Evolutionary conservation across 2,888 invertebrate species (phyloP).

Genomic region (Perithous albicinctus): DNA sequence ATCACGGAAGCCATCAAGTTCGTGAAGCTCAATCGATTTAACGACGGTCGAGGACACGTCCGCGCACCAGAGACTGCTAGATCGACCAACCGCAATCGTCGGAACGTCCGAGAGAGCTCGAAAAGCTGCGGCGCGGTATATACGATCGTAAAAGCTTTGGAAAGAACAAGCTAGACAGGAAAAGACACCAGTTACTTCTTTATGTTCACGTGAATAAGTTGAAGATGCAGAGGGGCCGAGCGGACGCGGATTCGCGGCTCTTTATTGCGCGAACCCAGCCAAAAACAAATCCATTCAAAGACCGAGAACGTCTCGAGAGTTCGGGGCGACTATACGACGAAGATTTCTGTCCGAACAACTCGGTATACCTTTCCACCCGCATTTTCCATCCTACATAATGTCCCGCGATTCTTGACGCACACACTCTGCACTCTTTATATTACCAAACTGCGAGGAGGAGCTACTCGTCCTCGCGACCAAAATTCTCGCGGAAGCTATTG

Average conservation of each 20-base stretch:
- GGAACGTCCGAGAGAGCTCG: slow-evolving; percentile 61
- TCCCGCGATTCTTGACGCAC: slow-evolving; percentile 49
- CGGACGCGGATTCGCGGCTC: slow-evolving; percentile 52
- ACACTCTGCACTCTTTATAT: too few species aligned
- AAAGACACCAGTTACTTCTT: slow-evolving; percentile 73
- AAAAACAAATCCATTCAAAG: slow-evolving; percentile 74
- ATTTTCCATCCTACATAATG: slow-evolving; percentile 38
- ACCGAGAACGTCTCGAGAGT: slow-evolving; percentile 66
- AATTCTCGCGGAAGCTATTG: slow-evolving; percentile 30
- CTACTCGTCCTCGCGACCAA: neutral
- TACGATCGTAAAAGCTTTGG: slow-evolving; percentile 67
- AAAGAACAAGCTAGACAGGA: slow-evolving; percentile 68
- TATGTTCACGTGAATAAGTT: slow-evolving; percentile 72
- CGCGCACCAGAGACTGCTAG: slow-evolving; percentile 37
- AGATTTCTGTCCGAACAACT: slow-evolving; percentile 48
- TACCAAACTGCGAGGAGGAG: neutral
- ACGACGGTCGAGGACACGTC: slow-evolving; percentile 25
- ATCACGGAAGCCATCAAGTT: slow-evolving; percentile 45
- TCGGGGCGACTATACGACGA: slow-evolving; percentile 47
- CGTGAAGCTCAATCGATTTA: slow-evolving; percentile 48
- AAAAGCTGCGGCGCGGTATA: neutral
- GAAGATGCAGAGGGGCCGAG: slow-evolving; percentile 59
- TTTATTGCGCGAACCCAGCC: slow-evolving; percentile 72
- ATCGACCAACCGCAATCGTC: slow-evolving; percentile 53
- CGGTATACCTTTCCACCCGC: slow-evolving; percentile 11